phyloP scores from a whole-genome alignment of 2,888 invertebrate genomes.

The Stegophylla sp. region DNA sequence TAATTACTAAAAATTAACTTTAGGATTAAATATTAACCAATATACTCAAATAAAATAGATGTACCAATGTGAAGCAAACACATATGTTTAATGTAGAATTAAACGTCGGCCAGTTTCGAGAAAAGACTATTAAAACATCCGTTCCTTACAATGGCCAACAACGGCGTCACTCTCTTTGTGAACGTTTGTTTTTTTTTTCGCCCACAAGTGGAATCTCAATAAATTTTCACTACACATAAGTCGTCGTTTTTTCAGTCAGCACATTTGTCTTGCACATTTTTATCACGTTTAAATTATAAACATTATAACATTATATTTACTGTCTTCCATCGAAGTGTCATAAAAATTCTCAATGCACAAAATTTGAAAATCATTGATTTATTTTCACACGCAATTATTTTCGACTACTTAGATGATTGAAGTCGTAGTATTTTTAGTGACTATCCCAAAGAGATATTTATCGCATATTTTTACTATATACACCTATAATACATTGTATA shows the following conservation, averaged over 20 bases:
- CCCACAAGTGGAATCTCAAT: neutral
- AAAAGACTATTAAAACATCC: neutral
- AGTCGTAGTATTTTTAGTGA: neutral
- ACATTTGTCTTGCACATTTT: constrained; percentile 30
- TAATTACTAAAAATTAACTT: neutral
- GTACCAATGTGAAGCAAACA: neutral
- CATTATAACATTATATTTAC: too few relatives aligned
- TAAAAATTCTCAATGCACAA: constrained; percentile 28
- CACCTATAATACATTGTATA: too few relatives aligned
- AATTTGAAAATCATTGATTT: neutral
- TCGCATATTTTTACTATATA: neutral
- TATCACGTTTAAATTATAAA: neutral
- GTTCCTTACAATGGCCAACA: neutral
- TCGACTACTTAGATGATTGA: neutral
- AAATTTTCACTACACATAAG: neutral
- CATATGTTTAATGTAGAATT: neutral
- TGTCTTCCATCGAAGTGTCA: constrained; percentile 47
- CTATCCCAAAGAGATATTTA: neutral
- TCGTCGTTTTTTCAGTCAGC: neutral
- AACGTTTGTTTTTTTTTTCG: neutral
- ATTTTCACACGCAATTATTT: constrained; percentile 15
- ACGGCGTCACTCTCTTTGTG: neutral
- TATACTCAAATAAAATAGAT: constrained; percentile 1
- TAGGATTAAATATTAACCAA: constrained; percentile 14
- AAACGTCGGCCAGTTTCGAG: neutral